Percentiles rank a stretch among this genome's conserved stretches.
These are phyloP conservation scores for Chinchilla lanigera DNA, from an alignment of 2,113 vertebrate species.

Conservation along the genomic window DNA sequence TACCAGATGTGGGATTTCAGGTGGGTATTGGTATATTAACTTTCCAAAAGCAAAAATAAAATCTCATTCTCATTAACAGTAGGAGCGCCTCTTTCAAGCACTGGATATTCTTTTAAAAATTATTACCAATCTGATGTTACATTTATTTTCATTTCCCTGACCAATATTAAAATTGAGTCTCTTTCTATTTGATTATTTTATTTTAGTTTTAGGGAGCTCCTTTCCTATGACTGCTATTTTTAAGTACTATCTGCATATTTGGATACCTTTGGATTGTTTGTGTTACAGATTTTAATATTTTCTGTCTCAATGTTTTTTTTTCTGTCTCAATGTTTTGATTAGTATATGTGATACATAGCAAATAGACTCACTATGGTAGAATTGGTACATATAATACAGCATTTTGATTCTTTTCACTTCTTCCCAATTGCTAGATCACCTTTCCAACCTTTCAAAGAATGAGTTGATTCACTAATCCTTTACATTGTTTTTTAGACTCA, in stretches of 20 bases:
- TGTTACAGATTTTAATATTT: neutral
- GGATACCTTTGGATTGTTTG: neutral
- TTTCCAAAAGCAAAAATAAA: neutral
- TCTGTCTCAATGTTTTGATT: neutral
- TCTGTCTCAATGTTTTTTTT: neutral
- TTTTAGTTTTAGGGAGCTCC: neutral
- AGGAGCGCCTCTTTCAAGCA: neutral
- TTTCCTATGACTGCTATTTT: neutral
- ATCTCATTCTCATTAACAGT: neutral
- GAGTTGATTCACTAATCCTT: neutral
- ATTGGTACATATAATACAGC: neutral
- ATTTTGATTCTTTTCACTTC: neutral
- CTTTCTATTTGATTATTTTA: neutral
- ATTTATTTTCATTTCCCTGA: neutral
- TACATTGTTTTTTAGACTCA: neutral
- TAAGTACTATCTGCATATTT: neutral
- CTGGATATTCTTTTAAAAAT: neutral
- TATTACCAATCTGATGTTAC: neutral
- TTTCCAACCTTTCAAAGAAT: neutral
- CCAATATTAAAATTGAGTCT: neutral
- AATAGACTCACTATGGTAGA: neutral
- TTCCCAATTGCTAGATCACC: neutral
- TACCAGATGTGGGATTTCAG: neutral
- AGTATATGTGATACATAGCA: neutral
- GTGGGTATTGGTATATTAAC: neutral